Base-by-base conservation (phyloP, 2,888 invertebrate species). In the Eurois occulta region DNA sequence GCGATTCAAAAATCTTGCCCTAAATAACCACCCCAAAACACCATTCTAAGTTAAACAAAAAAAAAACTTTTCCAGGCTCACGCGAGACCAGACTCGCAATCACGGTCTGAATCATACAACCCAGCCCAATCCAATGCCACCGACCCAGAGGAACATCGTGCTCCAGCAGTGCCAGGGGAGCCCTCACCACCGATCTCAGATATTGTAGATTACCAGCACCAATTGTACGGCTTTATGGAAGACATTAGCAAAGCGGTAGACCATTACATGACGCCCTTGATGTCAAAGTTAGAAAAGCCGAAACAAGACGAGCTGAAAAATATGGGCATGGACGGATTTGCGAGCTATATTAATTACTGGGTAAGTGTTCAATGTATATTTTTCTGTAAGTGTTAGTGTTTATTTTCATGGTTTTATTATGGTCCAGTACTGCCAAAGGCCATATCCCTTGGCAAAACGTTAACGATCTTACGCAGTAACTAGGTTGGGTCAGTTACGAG, bases 291-390 rank as follows among this genome's bases (percentile, higher is more conserved):
- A 2, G 70, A 71, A 10, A 48, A 55, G 1, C 6, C 52, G 2
- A 72, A 86, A 0, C 82, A 87, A 11, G 48, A 78, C 0, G 58
- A 78, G 0, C 13, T 85, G 16, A 84, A 78, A 32, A 7, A 43
- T 28, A 74, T 80, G 52, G 77, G 72, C 0, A n/a, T 78, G 16
- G 43, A 86, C 6, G 84, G 74, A 24, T 62, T 86, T 13, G 43
- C 55, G 1, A 65, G 76, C 16, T 88, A 75, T 62, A 11, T 86
- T 2, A 77, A 86, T 55, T 84, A 85, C 64, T 66, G 85, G 78
- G 91, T 91, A 78, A 86, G 89, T 85, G 8, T 65, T 28, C 18
- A 16, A 48, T 11, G 18, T 28, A 16, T 70, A 18, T n/a, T n/a
- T 55, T 52, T n/a, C 10, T 52, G 10, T 52, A 11, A 11, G 52